phyloP scores from a whole-genome alignment of 1,140 invertebrate genomes.

The Ephestia elutella region DNA sequence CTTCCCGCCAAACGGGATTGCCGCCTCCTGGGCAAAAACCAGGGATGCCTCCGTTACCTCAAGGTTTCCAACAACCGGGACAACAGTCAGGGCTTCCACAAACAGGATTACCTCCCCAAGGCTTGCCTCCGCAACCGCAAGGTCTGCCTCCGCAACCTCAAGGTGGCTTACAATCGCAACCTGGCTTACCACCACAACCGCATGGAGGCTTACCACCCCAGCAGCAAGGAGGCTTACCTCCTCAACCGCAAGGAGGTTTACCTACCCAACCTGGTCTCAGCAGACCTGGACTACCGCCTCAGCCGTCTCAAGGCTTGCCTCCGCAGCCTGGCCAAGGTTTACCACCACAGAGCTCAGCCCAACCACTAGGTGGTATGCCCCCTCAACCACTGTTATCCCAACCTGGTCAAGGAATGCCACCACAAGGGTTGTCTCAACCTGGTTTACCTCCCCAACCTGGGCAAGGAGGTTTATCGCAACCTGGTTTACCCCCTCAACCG shows the following conservation, averaged over 20 bases:
- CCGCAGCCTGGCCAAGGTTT: constrained; percentile 13
- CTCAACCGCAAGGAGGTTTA: constrained; percentile 16
- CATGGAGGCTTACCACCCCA: constrained; percentile 22
- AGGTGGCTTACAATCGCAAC: no score
- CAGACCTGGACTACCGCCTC: constrained; percentile 13
- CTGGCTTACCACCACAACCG: constrained; percentile 6
- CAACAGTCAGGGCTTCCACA: constrained; percentile 7
- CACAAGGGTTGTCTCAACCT: constrained; percentile 29
- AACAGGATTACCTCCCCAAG: constrained; percentile 4
- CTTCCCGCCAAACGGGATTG: constrained; percentile 24
- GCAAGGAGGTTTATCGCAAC: constrained; percentile 15
- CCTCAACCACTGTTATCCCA: constrained; percentile 25
- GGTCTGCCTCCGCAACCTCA: constrained; percentile 11
- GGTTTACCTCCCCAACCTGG: constrained; percentile 16
- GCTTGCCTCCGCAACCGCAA: constrained; percentile 11
- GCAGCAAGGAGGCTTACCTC: not conserved
- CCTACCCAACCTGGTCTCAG: constrained; percentile 16
- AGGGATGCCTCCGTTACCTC: not conserved
- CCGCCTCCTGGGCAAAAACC: constrained; percentile 18
- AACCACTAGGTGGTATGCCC: constrained; percentile 10
- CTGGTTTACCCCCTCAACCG: constrained; percentile 22
- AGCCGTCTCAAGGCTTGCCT: constrained; percentile 14
- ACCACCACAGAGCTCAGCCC: constrained; percentile 9
- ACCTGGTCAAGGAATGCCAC: constrained; percentile 16
- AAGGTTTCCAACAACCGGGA: constrained; percentile 13